Base-by-base conservation (phyloP, 1,140 invertebrate genomes). In the Liolophura sinensis region DNA sequence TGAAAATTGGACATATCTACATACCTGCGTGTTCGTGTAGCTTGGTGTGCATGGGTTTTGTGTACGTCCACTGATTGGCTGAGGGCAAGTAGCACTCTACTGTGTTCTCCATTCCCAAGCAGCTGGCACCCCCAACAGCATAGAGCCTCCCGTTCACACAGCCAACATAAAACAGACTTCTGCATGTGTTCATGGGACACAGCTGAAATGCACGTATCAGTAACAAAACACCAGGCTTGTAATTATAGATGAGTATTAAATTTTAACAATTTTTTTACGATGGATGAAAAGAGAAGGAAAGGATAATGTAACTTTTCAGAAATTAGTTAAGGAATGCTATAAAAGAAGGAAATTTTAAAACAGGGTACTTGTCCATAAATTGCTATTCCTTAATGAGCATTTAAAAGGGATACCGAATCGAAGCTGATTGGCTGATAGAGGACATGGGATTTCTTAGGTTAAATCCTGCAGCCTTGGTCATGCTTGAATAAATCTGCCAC, bases 11-110 rank as follows among this genome's bases (percentile, higher is more conserved):
- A 9, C 31, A 15, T 12, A 1, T 25, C 14, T 18, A 56, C 31
- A 27, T 25, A 71, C 69, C 69, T 56, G 69, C 65, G 61, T 71
- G 69, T 58, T 71, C 69, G 51, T 71, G 69, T n/a, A 71, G 55
- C 9, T 18, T 48, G 55, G 48, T 55, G 1, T 48, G 47, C 15
- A 71, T 52, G 27, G 56, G 22, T 7, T 56, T 55, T 22, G 56
- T 62, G 25, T 58, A 55, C 18, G 54, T 47, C 69, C 69, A 71
- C 49, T 54, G 40, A 46, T 71, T 62, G 40, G 60, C 50, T 47
- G 50, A 55, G 14, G 62, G 65, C 12, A 64, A 40, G 40, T 67
- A 71, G 5, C 51, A 31, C 51, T 71, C 69, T 27, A 67, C 61
- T 12, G 65, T 55, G 6, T 51, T 59, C 20, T 67, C 65, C 49